Evolutionary conservation across 53 echinoderm and acorn worm species (phyloP), one percentile per base, ranked within the genome.

Genomic region (Patiria pectinifera): DNA sequence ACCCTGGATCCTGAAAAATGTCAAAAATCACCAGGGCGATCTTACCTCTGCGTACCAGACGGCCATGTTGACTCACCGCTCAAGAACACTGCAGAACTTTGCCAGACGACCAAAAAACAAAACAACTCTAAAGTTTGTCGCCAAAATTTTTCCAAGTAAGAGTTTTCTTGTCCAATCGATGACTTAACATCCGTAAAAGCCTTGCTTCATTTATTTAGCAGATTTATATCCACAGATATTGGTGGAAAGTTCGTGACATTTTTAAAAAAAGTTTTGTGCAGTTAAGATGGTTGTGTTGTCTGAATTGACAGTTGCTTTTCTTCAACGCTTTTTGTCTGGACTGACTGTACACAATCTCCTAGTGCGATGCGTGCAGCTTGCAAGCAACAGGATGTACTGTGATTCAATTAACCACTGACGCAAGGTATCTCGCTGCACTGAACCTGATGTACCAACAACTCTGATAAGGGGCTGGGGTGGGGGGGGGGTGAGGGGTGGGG

Each of bases 21-120:
- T 44, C 35, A 45, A 63, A 63, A 43, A 66, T 44, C 43, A 26
- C n/a, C 13, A 23, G 21, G 19, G 49, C 2, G 3, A 0, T 45
- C 80, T 81, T 77, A 80, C 90, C 90, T 90, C 66, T 0, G 69
- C 69, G 8, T 90, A 90, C 90, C 90, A 90, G 45, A 81, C 69
- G 14, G 90, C 45, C 90, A 90, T 90, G 81, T 24, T 90, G 81
- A 90, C 47, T 90, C 48, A 48, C 62, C 4, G 9, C 22, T 47
- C 72, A 86, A 3, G 2, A n/a, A 91, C 48, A 82, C 48, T 6
- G 21, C 35, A 15, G 10, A 58, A 85, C 60, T 76, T 11, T 11
- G 47, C 78, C 15, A 76, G n/a, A 43, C 15, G 2, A 25, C 12
- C 16, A 0, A 62, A 24, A 72, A 74, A 74, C 6, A 74, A 74